These are phyloP conservation scores for Champsocephalus gunnari DNA, from an alignment of 2,797 vertebrate genomes.

Conservation along the genomic window DNA sequence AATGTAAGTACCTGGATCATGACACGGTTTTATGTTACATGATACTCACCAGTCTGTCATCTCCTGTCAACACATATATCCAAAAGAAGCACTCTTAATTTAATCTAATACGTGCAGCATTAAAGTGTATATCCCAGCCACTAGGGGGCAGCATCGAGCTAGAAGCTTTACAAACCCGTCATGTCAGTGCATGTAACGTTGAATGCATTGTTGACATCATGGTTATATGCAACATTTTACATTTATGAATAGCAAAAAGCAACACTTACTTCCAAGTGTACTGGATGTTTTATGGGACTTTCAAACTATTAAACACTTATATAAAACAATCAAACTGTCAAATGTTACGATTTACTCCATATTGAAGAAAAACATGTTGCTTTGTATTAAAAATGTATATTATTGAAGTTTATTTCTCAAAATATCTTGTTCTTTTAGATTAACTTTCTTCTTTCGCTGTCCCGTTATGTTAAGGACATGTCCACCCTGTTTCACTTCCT, in stretches of 20 bases:
- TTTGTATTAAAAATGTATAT: too few species aligned
- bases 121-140: conserved; percentile 40
- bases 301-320: too few species aligned
- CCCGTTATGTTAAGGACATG: background rate
- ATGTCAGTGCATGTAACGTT: background rate
- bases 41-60: too few species aligned
- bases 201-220: background rate
- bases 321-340: too few species aligned
- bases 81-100: background rate
- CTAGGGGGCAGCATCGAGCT: conserved; percentile 63
- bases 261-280: background rate
- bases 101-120: background rate
- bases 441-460: too few species aligned
- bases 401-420: too few species aligned
- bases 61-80: background rate
- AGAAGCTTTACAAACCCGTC: background rate
- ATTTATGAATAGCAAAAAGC: background rate
- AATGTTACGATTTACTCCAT: too few species aligned
- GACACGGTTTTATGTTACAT: too few species aligned
- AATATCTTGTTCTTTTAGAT: too few species aligned
- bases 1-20: conserved; percentile 25
- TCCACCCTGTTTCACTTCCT: too few species aligned
- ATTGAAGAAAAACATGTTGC: too few species aligned
- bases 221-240: background rate
- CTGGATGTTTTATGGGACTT: background rate